Evolutionary conservation across 92 coral and sea anemone genomes (phyloP).

Genomic region (Phenganax stokvisi): DNA sequence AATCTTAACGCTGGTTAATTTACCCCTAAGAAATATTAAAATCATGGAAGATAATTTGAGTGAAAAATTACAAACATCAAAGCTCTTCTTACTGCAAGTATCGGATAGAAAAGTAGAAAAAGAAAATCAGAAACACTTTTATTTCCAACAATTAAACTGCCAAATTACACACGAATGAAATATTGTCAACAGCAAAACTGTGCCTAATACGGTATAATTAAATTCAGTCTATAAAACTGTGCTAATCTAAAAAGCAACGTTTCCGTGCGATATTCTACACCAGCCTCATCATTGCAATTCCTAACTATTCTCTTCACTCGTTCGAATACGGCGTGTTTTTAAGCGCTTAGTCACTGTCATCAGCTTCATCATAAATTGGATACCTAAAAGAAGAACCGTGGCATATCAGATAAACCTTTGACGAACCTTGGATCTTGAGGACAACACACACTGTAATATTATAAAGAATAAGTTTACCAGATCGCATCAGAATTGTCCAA

Average conservation of each 20-base stretch:
- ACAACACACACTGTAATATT: not conserved
- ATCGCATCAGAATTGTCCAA: conserved; percentile 16
- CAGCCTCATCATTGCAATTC: not conserved
- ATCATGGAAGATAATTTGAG: too few species aligned
- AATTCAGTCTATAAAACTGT: too few species aligned
- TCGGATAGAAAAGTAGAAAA: too few species aligned
- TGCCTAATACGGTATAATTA: not conserved
- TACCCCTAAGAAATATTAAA: too few species aligned
- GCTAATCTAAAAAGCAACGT: too few species aligned
- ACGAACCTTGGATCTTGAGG: not conserved
- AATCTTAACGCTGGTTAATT: too few species aligned
- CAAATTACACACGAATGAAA: conserved; percentile 19
- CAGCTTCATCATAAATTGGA: conserved; percentile 26
- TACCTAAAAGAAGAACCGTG: conserved; percentile 18
- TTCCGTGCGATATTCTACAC: too few species aligned
- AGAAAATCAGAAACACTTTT: not conserved
- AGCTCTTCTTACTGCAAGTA: too few species aligned
- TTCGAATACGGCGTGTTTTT: not conserved
- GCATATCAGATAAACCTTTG: not conserved
- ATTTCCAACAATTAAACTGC: not conserved
- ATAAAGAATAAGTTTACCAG: conserved; percentile 12
- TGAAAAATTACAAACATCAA: too few species aligned
- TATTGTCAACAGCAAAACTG: not conserved
- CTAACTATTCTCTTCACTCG: not conserved
- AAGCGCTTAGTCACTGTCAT: conserved; percentile 24